These are phyloP conservation scores for Sinelater perroti DNA, from an alignment of 2,888 invertebrate species.

Conservation along the genomic window DNA sequence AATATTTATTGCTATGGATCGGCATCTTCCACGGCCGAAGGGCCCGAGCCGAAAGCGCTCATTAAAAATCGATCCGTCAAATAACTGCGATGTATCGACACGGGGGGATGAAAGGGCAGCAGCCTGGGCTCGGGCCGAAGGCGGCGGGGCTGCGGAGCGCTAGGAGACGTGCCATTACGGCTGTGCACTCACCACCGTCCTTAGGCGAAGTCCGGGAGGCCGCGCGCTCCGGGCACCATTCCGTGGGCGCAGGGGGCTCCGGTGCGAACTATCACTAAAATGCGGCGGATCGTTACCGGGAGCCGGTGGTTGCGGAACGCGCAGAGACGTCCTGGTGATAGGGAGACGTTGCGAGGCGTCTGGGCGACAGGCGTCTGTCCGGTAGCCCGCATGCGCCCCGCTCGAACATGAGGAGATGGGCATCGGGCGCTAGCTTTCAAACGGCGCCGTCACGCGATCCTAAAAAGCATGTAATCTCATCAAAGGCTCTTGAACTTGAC, in stretches of 20 bases:
- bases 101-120: background rate
- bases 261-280: conserved; percentile 18
- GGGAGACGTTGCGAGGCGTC: conserved; percentile 36
- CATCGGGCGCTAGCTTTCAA: too few species aligned
- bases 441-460: too few species aligned
- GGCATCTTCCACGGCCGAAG: too few species aligned
- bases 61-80: conserved; percentile 1
- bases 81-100: background rate
- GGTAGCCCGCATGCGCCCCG: conserved; percentile 39
- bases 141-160: background rate
- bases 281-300: conserved; percentile 35
- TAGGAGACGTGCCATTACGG: too few species aligned
- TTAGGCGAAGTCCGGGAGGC: background rate
- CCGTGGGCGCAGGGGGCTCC: background rate
- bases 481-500: too few species aligned
- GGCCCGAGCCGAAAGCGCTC: background rate
- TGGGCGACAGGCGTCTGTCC: conserved; percentile 37
- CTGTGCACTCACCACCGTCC: background rate
- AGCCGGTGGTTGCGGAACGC: conserved; percentile 35
- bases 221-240: background rate
- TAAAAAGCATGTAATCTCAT: too few species aligned
- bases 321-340: conserved; percentile 33
- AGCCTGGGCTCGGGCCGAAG: too few species aligned
- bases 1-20: too few species aligned
- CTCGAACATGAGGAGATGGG: too few species aligned